A percentile compares a stretch with the other conserved stretches of the same genome.
Conservation (phyloP, 2,797 vertebrate species). For the Sebastes iracundus region DNA sequence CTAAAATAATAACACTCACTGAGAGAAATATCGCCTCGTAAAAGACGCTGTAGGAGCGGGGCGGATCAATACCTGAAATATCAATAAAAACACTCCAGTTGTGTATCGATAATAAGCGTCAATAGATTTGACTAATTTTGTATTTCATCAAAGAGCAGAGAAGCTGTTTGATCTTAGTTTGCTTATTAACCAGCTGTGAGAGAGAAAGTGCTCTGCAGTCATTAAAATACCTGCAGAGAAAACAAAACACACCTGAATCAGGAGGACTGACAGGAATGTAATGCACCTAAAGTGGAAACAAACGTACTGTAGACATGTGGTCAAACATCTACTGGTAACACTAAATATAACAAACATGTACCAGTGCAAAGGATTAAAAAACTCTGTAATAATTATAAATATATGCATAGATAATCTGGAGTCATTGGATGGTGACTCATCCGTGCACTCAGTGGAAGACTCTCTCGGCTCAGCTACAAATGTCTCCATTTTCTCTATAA, state of each 20-base stretch:
- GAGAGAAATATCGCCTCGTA: background rate
- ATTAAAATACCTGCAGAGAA: background rate
- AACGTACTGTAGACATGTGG: background rate
- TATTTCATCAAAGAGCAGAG: background rate
- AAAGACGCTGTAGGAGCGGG: background rate
- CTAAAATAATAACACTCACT: background rate
- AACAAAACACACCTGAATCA: no score
- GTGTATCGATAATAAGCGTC: background rate
- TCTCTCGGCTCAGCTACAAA: background rate
- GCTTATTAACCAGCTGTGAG: background rate
- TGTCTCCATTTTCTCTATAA: conserved; percentile 2
- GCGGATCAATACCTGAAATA: background rate
- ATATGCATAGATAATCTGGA: no score
- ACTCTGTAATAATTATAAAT: no score
- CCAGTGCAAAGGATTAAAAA: background rate
- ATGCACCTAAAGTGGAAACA: no score
- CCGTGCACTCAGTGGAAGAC: background rate
- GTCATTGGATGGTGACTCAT: no score
- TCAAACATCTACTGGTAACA: background rate
- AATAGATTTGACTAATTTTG: background rate
- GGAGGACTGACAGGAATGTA: background rate
- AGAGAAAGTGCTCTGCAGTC: background rate
- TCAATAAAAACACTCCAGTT: background rate
- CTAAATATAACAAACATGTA: background rate
- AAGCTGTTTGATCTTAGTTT: background rate